These are phyloP conservation scores for Diplodus puntazzo DNA, from an alignment of 2,797 vertebrate genomes.

Conservation along the genomic window DNA sequence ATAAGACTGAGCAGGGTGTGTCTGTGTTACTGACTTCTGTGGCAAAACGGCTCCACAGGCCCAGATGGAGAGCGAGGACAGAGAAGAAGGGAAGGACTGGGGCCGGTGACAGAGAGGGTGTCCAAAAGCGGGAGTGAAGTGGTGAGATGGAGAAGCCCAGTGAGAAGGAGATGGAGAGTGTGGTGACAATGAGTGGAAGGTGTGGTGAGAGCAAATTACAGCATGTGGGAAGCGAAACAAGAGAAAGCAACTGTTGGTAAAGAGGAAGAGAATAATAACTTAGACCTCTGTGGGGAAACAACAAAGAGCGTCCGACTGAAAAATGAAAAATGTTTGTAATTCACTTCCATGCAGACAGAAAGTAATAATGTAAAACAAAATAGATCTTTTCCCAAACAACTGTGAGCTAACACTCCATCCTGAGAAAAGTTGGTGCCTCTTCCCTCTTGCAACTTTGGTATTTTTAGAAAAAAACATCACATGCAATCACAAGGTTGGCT, in stretches of 20 bases:
- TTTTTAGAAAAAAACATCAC: conserved; percentile 4
- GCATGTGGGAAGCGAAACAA: conserved; percentile 34
- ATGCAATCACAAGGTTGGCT: background rate
- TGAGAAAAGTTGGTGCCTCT: background rate
- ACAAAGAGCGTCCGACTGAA: conserved; percentile 12
- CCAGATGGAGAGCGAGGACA: conserved; percentile 67
- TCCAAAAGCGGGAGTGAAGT: conserved; percentile 41
- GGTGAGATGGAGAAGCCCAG: conserved; percentile 17
- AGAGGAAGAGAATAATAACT: conserved; percentile 21
- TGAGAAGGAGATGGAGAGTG: conserved; percentile 29
- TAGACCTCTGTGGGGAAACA: conserved; percentile 15
- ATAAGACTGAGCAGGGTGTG: conserved; percentile 18
- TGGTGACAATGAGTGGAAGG: conserved; percentile 32
- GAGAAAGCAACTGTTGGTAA: conserved; percentile 26
- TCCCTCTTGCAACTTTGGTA: background rate
- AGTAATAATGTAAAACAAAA: conserved; percentile 5
- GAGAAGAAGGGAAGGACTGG: background rate
- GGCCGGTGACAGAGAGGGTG: conserved; percentile 18
- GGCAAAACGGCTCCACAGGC: conserved; percentile 59
- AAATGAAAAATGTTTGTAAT: conserved; percentile 18
- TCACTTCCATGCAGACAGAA: conserved; percentile 4
- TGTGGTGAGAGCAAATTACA: conserved; percentile 37
- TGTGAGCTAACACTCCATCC: conserved; percentile 2
- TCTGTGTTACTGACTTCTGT: conserved; percentile 38
- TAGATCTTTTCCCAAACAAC: background rate